A percentile compares a stretch with the other conserved stretches of the same genome.
Evolutionary conservation across 2,888 invertebrate genomes (phyloP).

Genomic region (Esperia sulphurella): DNA sequence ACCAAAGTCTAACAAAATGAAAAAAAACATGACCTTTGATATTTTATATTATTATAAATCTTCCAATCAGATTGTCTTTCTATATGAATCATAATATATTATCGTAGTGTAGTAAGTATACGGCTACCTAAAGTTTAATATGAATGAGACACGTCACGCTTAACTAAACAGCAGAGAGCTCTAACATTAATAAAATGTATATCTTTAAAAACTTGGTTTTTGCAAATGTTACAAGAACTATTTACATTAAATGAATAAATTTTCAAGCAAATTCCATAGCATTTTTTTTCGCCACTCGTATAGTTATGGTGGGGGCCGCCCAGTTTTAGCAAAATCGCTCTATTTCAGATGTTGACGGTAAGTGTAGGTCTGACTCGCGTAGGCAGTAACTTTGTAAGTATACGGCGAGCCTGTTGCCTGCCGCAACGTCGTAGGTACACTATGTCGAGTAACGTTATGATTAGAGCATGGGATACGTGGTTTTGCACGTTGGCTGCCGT

Average conservation of each 20-base stretch:
- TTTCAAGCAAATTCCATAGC: constrained; percentile 70
- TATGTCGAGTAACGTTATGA: constrained; percentile 23
- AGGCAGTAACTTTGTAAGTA: constrained; percentile 52
- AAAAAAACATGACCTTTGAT: constrained; percentile 22
- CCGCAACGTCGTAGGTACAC: constrained; percentile 37
- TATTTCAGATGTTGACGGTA: constrained; percentile 80
- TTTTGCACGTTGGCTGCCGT: constrained; percentile 40
- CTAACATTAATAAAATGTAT: constrained; percentile 38
- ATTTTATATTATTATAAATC: neutral
- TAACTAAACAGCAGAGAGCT: constrained; percentile 36
- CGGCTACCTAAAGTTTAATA: constrained; percentile 63
- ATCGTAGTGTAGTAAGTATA: constrained; percentile 6
- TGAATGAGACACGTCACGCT: constrained; percentile 61
- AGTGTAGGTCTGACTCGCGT: constrained; percentile 67
- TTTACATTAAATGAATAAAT: constrained; percentile 65
- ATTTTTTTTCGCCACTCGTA: constrained; percentile 64
- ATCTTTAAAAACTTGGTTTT: constrained; percentile 41
- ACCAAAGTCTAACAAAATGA: constrained; percentile 41
- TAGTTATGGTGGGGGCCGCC: constrained; percentile 66
- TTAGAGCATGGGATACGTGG: constrained; percentile 45
- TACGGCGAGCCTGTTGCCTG: constrained; percentile 23
- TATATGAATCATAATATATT: neutral
- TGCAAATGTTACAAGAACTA: constrained; percentile 65
- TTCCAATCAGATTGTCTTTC: constrained; percentile 7
- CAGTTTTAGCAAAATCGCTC: constrained; percentile 65